Percentiles rank a stretch among this genome's conserved stretches.
These are phyloP conservation scores for Taxidea taxus DNA, from an alignment of 2,113 vertebrate species.

Conservation along the genomic window DNA sequence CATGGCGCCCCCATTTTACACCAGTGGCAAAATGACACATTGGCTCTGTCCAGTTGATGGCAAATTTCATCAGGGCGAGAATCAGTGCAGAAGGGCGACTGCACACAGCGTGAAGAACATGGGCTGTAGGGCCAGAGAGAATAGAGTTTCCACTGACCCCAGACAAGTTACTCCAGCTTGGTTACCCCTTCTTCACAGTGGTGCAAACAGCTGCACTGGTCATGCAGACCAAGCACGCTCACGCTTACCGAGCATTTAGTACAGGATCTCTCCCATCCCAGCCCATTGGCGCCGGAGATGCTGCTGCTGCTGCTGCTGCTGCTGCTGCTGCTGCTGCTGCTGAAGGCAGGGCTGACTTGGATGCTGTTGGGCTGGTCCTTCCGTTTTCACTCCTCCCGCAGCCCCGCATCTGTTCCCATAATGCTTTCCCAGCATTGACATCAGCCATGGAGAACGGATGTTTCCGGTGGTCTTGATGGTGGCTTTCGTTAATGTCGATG, in stretches of 20 bases:
- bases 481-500: not conserved
- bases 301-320: too few species aligned
- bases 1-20: not conserved
- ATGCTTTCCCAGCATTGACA: not conserved
- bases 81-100: not conserved
- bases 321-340: too few species aligned
- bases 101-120: accelerated
- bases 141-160: not conserved
- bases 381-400: not conserved
- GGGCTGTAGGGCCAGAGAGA: not conserved
- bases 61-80: not conserved
- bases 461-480: not conserved
- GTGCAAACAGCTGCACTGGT: too few species aligned
- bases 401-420: not conserved
- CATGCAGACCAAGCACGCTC: not conserved
- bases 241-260: accelerated
- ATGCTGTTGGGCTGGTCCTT: not conserved
- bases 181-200: not conserved
- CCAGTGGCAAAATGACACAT: not conserved
- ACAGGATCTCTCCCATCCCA: accelerated
- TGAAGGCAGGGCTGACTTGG: not conserved
- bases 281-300: accelerated
- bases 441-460: not conserved
- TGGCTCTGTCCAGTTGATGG: not conserved
- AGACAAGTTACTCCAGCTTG: not conserved